Conservation (phyloP, 2,113 vertebrate genomes). For the Lepus europaeus region DNA sequence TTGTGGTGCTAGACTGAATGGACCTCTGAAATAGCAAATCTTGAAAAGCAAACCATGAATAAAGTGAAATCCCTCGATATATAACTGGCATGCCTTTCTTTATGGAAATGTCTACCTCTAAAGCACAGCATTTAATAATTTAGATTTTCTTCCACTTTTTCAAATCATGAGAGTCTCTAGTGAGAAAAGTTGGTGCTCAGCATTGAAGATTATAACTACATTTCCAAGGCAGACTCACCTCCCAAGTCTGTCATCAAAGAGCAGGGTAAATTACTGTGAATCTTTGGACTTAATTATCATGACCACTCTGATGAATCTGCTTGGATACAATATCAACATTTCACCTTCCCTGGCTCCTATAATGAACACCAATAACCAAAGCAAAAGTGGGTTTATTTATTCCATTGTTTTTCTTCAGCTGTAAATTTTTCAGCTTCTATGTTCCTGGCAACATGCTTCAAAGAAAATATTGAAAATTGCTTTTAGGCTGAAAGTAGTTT, state of each 20-base stretch:
- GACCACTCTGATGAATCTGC: background rate
- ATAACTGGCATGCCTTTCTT: background rate
- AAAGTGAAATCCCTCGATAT: background rate
- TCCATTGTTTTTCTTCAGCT: background rate
- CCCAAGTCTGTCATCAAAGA: background rate
- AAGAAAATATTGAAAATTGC: slow-evolving; percentile 60
- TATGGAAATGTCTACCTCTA: background rate
- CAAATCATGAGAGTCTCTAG: background rate
- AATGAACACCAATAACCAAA: background rate
- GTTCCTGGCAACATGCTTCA: slow-evolving; percentile 24
- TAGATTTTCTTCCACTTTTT: background rate
- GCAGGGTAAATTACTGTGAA: background rate
- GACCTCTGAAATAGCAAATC: background rate
- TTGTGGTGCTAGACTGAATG: background rate
- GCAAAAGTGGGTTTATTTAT: slow-evolving; percentile 7
- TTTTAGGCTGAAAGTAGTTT: slow-evolving; percentile 45
- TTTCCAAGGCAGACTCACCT: background rate
- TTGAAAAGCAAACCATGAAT: background rate
- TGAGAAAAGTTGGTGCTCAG: background rate
- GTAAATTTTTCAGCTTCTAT: slow-evolving; percentile 10
- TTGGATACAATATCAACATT: background rate
- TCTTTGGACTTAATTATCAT: background rate
- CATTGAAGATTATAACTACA: background rate
- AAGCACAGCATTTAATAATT: background rate
- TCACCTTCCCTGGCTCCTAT: background rate